Evolutionary conservation across 2,888 invertebrate genomes (phyloP).

Genomic region (Parapristionchus giblindavisi): DNA sequence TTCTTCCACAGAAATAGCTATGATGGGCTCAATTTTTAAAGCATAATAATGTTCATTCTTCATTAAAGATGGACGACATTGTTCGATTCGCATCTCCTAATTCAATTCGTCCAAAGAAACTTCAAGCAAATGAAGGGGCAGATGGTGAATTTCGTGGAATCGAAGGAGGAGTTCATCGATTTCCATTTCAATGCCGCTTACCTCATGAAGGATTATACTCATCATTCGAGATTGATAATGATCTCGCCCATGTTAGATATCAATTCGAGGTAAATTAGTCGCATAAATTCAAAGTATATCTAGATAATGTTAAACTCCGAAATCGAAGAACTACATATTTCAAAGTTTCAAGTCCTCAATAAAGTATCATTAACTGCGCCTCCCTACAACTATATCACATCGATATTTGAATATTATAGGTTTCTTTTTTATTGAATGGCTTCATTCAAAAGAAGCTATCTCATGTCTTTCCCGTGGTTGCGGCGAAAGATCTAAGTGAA

Average conservation of each 20-base stretch:
- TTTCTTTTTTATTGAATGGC: no score
- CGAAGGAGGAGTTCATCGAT: neutral
- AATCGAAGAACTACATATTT: no score
- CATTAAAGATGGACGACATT: conserved; percentile 9
- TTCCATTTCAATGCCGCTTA: neutral
- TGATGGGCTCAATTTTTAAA: no score
- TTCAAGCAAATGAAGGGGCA: neutral
- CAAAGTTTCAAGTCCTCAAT: no score
- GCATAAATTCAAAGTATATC: neutral
- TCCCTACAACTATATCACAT: no score
- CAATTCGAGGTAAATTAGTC: conserved; percentile 9
- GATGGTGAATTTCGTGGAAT: conserved; percentile 17
- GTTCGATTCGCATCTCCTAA: conserved; percentile 21
- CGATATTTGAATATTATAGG: no score
- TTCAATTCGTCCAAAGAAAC: neutral
- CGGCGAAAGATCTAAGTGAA: conserved; percentile 11
- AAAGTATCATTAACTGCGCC: no score
- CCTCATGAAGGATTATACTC: conserved; percentile 17
- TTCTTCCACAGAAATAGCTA: no score
- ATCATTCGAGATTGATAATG: conserved; percentile 7
- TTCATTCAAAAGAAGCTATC: conserved; percentile 6
- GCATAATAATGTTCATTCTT: no score
- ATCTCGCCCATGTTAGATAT: conserved; percentile 11
- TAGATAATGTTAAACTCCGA: no score
- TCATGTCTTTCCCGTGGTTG: neutral